Percentiles rank a stretch among this genome's conserved stretches.
Conservation (phyloP, 1,140 invertebrate genomes). For the Protaetia brevitarsis region DNA sequence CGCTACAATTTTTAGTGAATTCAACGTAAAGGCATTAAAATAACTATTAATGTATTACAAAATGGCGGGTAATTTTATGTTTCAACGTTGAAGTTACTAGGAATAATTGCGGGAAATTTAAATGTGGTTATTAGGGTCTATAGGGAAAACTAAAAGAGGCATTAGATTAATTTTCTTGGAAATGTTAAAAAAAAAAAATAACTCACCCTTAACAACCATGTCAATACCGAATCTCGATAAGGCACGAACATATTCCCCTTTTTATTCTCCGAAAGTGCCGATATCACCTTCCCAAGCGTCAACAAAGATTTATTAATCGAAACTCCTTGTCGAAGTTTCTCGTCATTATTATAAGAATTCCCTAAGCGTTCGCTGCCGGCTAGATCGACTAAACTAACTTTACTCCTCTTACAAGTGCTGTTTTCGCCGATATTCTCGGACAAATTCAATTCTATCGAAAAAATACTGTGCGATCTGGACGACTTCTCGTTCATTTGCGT, state of each 20-base stretch:
- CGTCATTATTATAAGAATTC: constrained; percentile 62
- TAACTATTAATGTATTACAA: too few relatives aligned
- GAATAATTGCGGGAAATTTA: too few relatives aligned
- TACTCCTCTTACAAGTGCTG: constrained; percentile 54
- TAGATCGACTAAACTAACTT: constrained; percentile 80
- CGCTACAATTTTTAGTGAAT: too few relatives aligned
- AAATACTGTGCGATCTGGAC: constrained; percentile 74
- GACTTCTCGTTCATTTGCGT: constrained; percentile 78
- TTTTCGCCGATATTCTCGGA: constrained; percentile 43
- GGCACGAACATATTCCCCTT: constrained; percentile 79
- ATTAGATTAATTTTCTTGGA: not conserved
- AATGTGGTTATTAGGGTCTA: too few relatives aligned
- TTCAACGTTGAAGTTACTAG: too few relatives aligned
- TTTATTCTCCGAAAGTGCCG: constrained; percentile 46
- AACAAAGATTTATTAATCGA: constrained; percentile 75
- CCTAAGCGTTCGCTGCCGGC: constrained; percentile 81
- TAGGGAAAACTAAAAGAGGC: not conserved
- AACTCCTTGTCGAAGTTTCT: constrained; percentile 74
- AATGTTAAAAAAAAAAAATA: too few relatives aligned
- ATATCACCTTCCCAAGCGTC: constrained; percentile 83
- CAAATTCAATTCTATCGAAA: constrained; percentile 59
- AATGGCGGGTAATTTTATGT: too few relatives aligned
- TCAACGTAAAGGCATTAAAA: too few relatives aligned
- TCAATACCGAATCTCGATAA: constrained; percentile 97
- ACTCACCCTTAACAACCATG: constrained; percentile 83